Evolutionary conservation across 2,888 invertebrate genomes (phyloP), one percentile per base, ranked within the genome.

Genomic region (Lasioglossum vierecki): DNA sequence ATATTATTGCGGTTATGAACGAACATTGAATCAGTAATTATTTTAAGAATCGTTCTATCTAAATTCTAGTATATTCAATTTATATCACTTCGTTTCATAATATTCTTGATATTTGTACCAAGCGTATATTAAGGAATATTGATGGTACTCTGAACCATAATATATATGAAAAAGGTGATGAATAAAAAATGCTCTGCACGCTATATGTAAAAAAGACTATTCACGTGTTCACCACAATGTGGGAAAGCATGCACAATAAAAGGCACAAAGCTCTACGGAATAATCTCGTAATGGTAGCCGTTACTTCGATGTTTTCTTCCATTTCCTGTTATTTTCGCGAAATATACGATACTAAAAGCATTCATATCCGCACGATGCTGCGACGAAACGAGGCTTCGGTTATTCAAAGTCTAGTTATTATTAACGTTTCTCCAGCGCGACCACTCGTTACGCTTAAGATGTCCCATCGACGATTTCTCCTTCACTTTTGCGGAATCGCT

Each of bases 391-490:
- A 57, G 39, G 39, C 41, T 70, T 53, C 60, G 73, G 82, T 82
- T 82, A 75, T 57, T 41, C 60, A 5, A 41, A 82, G 60, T 49
- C 53, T 71, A 35, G 68, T 72, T 81, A 53, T 88, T 88, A 88
- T 87, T 85, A 85, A 81, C 76, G 79, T 76, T 66, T 76, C 83
- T 53, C 72, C 71, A 75, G 13, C 46, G 74, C 76, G 63, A 46
- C 44, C 73, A 70, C 53, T 85, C 80, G 74, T 75, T 75, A 85
- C 44, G 39, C 35, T 68, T 57, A 85, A 88, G 80, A 88, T 74
- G 76, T 80, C 49, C 70, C 85, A 79, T 87, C 71, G 79, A 88
- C 85, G 86, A 87, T 88, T 87, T 81, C 86, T 79, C 86, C 79
- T 70, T 73, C 70, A 46, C 73, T 76, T 87, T 84, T 78, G 22